phyloP scores from a whole-genome alignment of 2,113 vertebrate genomes.

The Pao palembangensis region DNA sequence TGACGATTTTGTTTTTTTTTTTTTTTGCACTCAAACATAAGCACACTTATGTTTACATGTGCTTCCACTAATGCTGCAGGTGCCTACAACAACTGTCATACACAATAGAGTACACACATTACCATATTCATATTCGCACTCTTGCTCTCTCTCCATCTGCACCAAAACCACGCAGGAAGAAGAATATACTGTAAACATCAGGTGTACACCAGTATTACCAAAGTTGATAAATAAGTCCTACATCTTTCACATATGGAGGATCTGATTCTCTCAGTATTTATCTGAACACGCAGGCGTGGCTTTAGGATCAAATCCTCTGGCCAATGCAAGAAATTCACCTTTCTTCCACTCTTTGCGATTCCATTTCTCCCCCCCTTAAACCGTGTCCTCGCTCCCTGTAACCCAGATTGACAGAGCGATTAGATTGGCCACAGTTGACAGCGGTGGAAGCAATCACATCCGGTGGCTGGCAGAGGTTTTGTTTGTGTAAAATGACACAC shows the following conservation, averaged over 20 bases:
- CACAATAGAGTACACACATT: conserved; percentile 22
- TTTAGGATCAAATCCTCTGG: conserved; percentile 37
- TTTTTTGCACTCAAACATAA: conserved; percentile 11
- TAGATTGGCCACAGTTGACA: conserved; percentile 79
- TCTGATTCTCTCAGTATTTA: too few species aligned
- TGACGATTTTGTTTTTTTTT: too few species aligned
- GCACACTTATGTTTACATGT: background rate
- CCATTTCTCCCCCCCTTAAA: conserved; percentile 58
- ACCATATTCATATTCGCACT: conserved; percentile 41
- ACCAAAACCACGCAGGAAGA: too few species aligned
- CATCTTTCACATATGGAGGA: too few species aligned
- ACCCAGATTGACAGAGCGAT: conserved; percentile 79
- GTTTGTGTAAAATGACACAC: conserved; percentile 79
- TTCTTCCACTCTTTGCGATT: conserved; percentile 39
- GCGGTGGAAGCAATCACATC: conserved; percentile 74
- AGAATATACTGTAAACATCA: too few species aligned
- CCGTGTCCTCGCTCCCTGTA: conserved; percentile 50
- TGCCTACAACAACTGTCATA: conserved; percentile 4
- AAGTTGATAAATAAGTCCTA: too few species aligned
- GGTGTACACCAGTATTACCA: too few species aligned
- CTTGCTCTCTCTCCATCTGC: background rate
- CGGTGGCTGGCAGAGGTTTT: conserved; percentile 73
- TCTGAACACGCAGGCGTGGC: conserved; percentile 5
- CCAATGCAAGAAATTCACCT: conserved; percentile 40
- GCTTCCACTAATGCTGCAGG: conserved; percentile 26